Conservation (phyloP, 1,140 invertebrate genomes). For the Penaeus chinensis region DNA sequence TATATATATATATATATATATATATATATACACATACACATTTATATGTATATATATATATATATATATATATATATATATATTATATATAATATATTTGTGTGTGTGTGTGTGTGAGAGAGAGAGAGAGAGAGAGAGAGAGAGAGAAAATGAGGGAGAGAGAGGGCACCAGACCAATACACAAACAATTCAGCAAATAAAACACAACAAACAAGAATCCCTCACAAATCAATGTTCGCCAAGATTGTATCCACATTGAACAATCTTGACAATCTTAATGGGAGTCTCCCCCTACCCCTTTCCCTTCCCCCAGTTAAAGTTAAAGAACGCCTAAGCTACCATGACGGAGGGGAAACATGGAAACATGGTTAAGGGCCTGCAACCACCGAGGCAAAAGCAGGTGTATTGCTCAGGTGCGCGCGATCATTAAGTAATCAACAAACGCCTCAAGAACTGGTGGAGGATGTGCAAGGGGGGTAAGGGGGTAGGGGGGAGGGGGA, state of each 20-base stretch:
- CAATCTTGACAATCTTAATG: neutral
- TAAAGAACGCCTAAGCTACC: neutral
- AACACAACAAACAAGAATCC: too few species aligned
- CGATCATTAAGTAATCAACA: too few species aligned
- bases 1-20: neutral
- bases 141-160: neutral
- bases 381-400: too few species aligned
- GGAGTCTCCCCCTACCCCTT: neutral
- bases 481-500: too few species aligned
- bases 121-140: neutral
- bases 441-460: too few species aligned
- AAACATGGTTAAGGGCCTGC: too few species aligned
- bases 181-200: too few species aligned
- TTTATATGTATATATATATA: neutral
- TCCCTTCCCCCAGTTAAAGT: neutral
- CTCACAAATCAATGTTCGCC: too few species aligned
- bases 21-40: neutral
- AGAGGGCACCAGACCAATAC: neutral
- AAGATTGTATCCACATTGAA: neutral
- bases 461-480: too few species aligned
- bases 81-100: neutral
- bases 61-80: slow-evolving; percentile 9
- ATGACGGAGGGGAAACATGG: too few species aligned
- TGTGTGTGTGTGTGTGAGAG: neutral
- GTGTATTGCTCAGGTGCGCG: too few species aligned